Base-by-base conservation (phyloP, 2,113 vertebrate species). In the Corvus cornix region DNA sequence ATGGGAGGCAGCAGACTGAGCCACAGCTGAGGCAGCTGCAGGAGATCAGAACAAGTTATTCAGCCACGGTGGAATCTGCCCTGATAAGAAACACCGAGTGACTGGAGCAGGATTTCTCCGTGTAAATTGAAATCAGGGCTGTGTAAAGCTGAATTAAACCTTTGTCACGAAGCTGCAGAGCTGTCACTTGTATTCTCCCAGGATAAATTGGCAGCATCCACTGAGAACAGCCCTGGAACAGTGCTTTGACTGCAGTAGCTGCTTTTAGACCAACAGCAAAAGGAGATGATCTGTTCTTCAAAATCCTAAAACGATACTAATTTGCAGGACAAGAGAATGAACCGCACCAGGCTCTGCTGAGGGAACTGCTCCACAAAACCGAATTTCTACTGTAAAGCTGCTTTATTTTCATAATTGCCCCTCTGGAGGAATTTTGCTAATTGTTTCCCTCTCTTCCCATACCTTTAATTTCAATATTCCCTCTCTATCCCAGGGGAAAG, bases 101-200 rank as follows among this genome's bases (percentile, higher is more conserved):
- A 59, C 72, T 91, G 82, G 59, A 91, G 59, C 63, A 70, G 68
- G 48, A 55, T 90, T 93, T 83, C 72, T 84, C 76, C 46, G 58
- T 73, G 77, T 87, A 79, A 96, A 89, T 58, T 94, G 85, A 88
- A 92, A 84, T 80, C 75, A 60, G 43, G 41, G 35, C 53, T 60
- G 12, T 41, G 77, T 52, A 73, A 84, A 91, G 75, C 44, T 74
- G 72, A 94, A 92, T 88, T 70, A 84, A 93, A 88, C 68, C 69
- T 93, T 75, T 90, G 85, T 67, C 79, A 79, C 2, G 4, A 5
- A 55, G 55, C 72, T 84, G 82, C 76, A 92, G 60, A 41, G 43
- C 73, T 84, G 52, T 46, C 86, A 75, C 86, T 44, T 44, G 15
- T 10, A 70, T 70, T 67, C 80, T 86, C n/a, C 43, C 87, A 84